Evolutionary conservation across 2,797 vertebrate species (phyloP).

Genomic region (Myiotriccus ornatus): DNA sequence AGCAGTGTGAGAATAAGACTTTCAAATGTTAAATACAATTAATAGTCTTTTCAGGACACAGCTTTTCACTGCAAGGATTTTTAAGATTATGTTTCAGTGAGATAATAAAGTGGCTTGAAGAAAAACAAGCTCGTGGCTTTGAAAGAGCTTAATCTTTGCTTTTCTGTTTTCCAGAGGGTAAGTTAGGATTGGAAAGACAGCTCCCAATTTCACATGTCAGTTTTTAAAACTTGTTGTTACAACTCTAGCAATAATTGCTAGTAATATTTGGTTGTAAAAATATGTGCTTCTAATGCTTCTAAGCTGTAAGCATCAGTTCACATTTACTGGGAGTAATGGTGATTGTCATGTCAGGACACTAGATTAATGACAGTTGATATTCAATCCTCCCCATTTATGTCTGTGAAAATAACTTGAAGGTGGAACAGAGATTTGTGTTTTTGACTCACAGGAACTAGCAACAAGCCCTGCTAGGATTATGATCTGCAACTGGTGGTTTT

Average conservation of each 20-base stretch:
- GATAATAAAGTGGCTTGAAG: neutral
- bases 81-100: neutral
- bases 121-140: constrained; percentile 13
- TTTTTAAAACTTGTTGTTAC: constrained; percentile 27
- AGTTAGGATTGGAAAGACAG: neutral
- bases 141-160: neutral
- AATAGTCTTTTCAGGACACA: neutral
- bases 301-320: neutral
- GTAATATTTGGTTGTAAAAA: constrained; percentile 21
- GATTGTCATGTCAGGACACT: constrained; percentile 34
- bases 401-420: constrained; percentile 53
- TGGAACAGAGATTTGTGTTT: constrained; percentile 5
- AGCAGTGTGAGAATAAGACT: neutral
- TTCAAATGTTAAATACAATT: neutral
- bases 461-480: constrained; percentile 60
- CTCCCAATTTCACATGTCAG: neutral
- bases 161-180: neutral
- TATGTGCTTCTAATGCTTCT: constrained; percentile 5
- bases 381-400: constrained; percentile 30
- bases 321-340: constrained; percentile 2
- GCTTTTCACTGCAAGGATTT: neutral
- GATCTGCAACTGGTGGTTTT: constrained; percentile 62
- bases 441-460: constrained; percentile 14
- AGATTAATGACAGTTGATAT: constrained; percentile 22
- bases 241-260: neutral